Evolutionary conservation across 2,797 vertebrate species (phyloP), one percentile per base, ranked within the genome.

Genomic region (Vireo griseus): DNA sequence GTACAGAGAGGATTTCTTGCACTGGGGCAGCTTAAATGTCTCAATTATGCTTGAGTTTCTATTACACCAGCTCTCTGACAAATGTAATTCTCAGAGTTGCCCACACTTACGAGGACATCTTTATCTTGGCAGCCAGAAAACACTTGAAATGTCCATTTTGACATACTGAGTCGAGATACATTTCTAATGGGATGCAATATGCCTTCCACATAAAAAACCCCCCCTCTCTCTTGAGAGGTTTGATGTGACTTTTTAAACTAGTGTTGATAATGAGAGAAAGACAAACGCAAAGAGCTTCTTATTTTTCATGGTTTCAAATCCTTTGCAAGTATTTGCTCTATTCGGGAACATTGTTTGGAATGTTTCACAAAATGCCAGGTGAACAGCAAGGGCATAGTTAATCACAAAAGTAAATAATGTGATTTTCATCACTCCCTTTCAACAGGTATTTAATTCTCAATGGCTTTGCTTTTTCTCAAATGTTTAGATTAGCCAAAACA

Each of bases 11-110:
- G 71, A 94, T 96, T 96, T 96, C 86, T 97, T 96, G 66, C 58
- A 77, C 55, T 80, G 31, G 39, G 33, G 51, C 82, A 90, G 93
- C 86, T 97, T 96, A 92, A 97, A 95, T 97, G 45, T 97, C 94
- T 85, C 85, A 94, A 87, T 96, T 94, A 96, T 69, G 52, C 78
- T 95, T 92, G 68, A 74, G n/a, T 96, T 96, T 96, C 80, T 96
- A 65, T 94, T 95, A 95, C 33, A 90, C 37, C 42, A 74, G 42
- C n/a, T 92, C 86, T 81, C 68, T 93, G 78, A 71, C 58, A 95
- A 95, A 91, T 85, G 37, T 77, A 84, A 80, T 95, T 95, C 83
- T 92, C 87, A 94, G 77, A 90, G 95, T 96, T 85, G 84, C 48
- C 71, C 55, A 88, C 51, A 88, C 57, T 94, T 95, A 86, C 0